Conservation (phyloP, 2,797 vertebrate species). For the Sebastes vulpes region DNA sequence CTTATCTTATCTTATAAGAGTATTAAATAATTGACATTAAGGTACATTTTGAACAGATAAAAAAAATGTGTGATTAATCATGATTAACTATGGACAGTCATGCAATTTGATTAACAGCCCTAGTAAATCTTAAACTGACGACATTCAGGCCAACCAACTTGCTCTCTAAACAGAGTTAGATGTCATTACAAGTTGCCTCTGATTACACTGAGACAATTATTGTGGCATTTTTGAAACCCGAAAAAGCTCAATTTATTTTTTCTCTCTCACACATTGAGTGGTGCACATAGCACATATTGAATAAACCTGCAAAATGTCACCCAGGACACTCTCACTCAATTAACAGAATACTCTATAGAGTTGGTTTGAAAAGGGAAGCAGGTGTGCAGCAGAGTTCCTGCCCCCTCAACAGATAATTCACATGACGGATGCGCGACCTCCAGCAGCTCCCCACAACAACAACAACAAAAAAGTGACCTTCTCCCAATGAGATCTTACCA, state of each 20-base stretch:
- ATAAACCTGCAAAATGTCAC: conserved; percentile 40
- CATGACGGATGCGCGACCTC: conserved; percentile 76
- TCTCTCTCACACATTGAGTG: conserved; percentile 5
- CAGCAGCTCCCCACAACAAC: conserved; percentile 55
- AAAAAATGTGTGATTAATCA: too few relatives aligned
- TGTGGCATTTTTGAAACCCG: conserved; percentile 29
- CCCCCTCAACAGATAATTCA: conserved; percentile 72
- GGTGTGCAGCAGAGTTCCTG: conserved; percentile 62
- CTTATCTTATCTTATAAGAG: too few relatives aligned
- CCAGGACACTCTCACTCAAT: conserved; percentile 38
- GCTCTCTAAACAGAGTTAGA: conserved; percentile 57
- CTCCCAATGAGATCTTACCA: conserved; percentile 67
- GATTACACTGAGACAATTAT: conserved; percentile 48
- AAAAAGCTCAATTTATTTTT: conserved; percentile 27
- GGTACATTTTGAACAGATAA: too few relatives aligned
- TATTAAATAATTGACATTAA: too few relatives aligned
- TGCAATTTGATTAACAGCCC: too few relatives aligned
- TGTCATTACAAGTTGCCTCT: conserved; percentile 55
- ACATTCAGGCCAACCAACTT: conserved; percentile 58
- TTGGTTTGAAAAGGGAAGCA: conserved; percentile 59
- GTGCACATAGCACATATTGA: conserved; percentile 3
- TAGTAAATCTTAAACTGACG: conserved; percentile 38
- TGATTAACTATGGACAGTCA: too few relatives aligned
- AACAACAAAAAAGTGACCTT: conserved; percentile 66
- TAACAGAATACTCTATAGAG: conserved; percentile 10